Base-by-base conservation (phyloP, 2,113 vertebrate species). In the Danionella cerebrum region DNA sequence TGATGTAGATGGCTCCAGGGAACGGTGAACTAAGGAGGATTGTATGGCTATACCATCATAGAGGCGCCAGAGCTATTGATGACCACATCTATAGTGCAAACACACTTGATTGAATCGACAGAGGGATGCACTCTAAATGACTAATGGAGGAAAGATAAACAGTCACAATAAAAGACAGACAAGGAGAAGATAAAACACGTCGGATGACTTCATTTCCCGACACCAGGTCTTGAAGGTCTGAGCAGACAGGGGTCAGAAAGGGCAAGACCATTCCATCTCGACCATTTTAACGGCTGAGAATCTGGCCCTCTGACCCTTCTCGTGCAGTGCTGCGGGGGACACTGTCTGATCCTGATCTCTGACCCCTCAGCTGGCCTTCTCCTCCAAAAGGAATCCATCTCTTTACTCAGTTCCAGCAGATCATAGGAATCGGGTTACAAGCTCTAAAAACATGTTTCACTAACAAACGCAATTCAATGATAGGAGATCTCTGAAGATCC, bases 201-300 rank as follows among this genome's bases (percentile, higher is more conserved):
- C 55, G 59, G 29, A 66, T 74, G 72, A 74, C 60, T 62, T 74
- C 71, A 77, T 53, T 74, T 74, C 71, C 71, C 57, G 50, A 51
- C 65, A 57, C 21, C 53, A 47, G 27, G 66, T 35, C 41, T 62
- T 47, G 38, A 31, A 39, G 50, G 58, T 11, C 9, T 21, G 19
- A 8, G 36, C 8, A 67, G 53, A 65, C 47, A 41, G 22, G 38
- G 41, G 45, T 48, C 10, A 57, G 31, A 16, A 27, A 67, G 51
- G 64, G 53, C 55, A 7, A 55, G 10, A 35, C 10, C 67, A 67
- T 70, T 76, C 76, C 3, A 27, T 51, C 25, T 27, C 36, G 47
- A 73, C 52, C 64, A 33, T 76, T 78, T 81, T 75, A 80, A 70
- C 59, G 72, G 76, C 72, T 80, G 76, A 50, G 76, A 86, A 80